phyloP scores from a whole-genome alignment of 2,113 vertebrate species.

The Phalacrocorax brasilianus region DNA sequence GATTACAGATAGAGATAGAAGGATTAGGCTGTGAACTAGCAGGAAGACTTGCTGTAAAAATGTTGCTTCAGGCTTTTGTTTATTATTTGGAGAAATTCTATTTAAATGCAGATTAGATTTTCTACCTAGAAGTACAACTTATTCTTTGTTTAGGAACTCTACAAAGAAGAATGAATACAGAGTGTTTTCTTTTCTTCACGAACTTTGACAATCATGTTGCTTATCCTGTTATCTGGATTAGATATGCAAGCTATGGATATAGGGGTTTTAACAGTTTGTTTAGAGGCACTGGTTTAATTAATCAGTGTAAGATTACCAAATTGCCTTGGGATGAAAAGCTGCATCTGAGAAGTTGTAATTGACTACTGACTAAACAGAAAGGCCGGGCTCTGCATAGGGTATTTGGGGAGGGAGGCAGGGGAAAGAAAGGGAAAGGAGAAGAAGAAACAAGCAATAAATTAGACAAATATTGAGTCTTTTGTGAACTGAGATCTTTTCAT shows the following conservation, averaged over 20 bases:
- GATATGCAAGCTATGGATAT: neutral
- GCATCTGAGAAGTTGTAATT: neutral
- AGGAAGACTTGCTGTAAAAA: constrained; percentile 47
- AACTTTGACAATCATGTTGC: constrained; percentile 7
- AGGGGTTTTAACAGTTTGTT: constrained; percentile 9
- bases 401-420: neutral
- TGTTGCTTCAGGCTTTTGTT: constrained; percentile 65
- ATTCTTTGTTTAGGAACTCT: constrained; percentile 25
- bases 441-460: neutral
- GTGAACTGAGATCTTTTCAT: neutral
- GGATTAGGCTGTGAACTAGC: constrained; percentile 49
- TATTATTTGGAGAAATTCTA: constrained; percentile 65
- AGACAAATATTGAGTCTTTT: neutral
- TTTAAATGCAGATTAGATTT: constrained; percentile 75
- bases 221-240: constrained; percentile 47
- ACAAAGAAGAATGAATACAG: constrained; percentile 4
- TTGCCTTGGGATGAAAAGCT: constrained; percentile 4
- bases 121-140: constrained; percentile 45
- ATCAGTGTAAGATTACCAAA: constrained; percentile 11
- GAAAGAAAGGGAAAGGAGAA: neutral
- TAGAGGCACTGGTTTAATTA: constrained; percentile 24
- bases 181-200: neutral
- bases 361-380: neutral
- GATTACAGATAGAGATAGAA: constrained; percentile 51
- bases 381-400: neutral